phyloP scores from a whole-genome alignment of 2,888 invertebrate genomes.

The Crematogaster levior region DNA sequence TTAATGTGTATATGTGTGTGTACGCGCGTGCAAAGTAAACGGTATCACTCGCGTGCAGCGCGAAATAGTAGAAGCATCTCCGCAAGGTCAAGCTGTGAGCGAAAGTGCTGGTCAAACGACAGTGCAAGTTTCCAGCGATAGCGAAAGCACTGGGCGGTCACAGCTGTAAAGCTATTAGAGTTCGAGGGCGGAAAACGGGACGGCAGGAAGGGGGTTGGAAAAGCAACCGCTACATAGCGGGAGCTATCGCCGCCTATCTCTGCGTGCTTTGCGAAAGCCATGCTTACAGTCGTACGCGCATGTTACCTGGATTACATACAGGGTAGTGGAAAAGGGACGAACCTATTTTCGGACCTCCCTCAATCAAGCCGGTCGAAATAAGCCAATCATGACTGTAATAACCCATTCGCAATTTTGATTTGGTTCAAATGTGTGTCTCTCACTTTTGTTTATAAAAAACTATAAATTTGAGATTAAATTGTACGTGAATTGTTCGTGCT shows the following conservation, averaged over 20 bases:
- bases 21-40: neutral
- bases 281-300: constrained; percentile 13
- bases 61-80: constrained; percentile 44
- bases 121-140: constrained; percentile 84
- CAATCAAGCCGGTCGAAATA: neutral
- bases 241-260: constrained; percentile 62
- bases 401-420: neutral
- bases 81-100: constrained; percentile 72
- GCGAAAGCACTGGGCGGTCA: constrained; percentile 82
- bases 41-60: constrained; percentile 38
- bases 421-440: neutral
- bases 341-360: neutral
- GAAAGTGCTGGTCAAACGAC: constrained; percentile 81
- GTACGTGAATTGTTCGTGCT: neutral
- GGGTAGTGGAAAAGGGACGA: neutral
- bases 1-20: neutral
- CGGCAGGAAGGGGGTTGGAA: constrained; percentile 72
- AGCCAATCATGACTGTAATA: neutral
- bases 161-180: constrained; percentile 83
- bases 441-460: neutral
- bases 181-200: constrained; percentile 69
- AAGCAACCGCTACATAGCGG: constrained; percentile 64
- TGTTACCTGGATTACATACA: constrained; percentile 2
- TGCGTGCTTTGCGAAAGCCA: constrained; percentile 64
- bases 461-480: neutral